Percentiles rank a stretch among this genome's conserved stretches.
These are phyloP conservation scores for Neocrepidodera transversa DNA, from an alignment of 2,888 invertebrate genomes.

Conservation along the genomic window DNA sequence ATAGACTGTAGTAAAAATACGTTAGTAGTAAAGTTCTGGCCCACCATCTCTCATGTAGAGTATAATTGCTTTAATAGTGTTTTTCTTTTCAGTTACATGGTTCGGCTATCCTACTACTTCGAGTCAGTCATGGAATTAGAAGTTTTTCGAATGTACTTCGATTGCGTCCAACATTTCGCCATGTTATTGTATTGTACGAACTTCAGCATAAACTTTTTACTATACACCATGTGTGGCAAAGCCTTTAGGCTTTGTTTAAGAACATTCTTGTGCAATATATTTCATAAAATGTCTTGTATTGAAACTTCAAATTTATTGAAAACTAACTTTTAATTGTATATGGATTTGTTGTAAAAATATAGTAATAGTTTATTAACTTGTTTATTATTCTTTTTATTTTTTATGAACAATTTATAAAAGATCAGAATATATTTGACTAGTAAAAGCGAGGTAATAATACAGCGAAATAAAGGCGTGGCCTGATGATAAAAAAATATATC, in stretches of 20 bases:
- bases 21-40: no score
- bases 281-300: constrained; percentile 17
- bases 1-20: no score
- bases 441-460: no score
- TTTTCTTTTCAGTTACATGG: constrained; percentile 62
- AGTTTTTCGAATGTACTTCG: constrained; percentile 55
- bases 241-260: constrained; percentile 65
- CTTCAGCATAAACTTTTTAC: constrained; percentile 69
- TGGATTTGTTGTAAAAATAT: no score
- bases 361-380: no score
- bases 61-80: no score
- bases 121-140: constrained; percentile 61
- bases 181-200: constrained; percentile 71
- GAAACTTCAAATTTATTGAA: not conserved
- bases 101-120: constrained; percentile 63
- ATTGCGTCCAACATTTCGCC: constrained; percentile 67
- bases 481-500: no score
- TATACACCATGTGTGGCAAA: constrained; percentile 69
- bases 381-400: no score
- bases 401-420: no score
- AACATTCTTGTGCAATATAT: constrained; percentile 27
- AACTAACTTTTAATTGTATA: not conserved
- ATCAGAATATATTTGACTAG: no score
- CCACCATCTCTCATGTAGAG: no score
- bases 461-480: no score